Evolutionary conservation across 1,140 invertebrate genomes (phyloP), one percentile per base, ranked within the genome.

Genomic region (Platyscapa corneri): DNA sequence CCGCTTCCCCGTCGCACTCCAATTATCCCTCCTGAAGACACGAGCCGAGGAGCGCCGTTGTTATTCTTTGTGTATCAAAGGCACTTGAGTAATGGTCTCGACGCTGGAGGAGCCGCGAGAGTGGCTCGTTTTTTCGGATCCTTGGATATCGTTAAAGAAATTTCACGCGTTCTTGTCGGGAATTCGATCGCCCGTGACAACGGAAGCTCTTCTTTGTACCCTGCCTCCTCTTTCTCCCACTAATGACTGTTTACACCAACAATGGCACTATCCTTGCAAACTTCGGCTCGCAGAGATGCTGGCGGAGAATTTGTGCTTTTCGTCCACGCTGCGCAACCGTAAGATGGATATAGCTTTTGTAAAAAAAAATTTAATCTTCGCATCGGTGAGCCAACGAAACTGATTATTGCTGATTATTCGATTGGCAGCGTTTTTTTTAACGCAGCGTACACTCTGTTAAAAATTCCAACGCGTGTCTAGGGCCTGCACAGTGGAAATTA

Each of bases 131-230:
- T 64, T 78, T 90, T 90, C 89, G 89, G 85, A 72, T 87, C 87
- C 88, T 88, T 88, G 87, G 82, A 82, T 86, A 86, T 91, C 90
- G 90, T 92, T 92, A 92, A 91, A 91, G 90, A 89, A 92, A 92
- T 92, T 90, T 91, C 78, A 84, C 89, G 88, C 90, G 89, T 89
- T 89, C 90, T 89, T 87, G 91, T 92, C 91, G 91, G 89, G 86
- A 72, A 89, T 87, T 89, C 89, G 89, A 89, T 89, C 90, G 88
- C 37, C 91, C 90, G 90, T 91, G 80, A 90, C 82, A 78, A 80
- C 65, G 70, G 64, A 27, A 34, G 70, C 39, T 81, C 42, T 79
- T 86, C 81, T 82, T 60, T 78, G 42, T 83, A 81, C 78, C 76
- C 83, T 32, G 77, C 37, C 27, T 23, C 20, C 76, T 37, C 72